These are phyloP conservation scores for human DNA, from an alignment of 2,113 vertebrate species.

Conservation along the genomic window DNA sequence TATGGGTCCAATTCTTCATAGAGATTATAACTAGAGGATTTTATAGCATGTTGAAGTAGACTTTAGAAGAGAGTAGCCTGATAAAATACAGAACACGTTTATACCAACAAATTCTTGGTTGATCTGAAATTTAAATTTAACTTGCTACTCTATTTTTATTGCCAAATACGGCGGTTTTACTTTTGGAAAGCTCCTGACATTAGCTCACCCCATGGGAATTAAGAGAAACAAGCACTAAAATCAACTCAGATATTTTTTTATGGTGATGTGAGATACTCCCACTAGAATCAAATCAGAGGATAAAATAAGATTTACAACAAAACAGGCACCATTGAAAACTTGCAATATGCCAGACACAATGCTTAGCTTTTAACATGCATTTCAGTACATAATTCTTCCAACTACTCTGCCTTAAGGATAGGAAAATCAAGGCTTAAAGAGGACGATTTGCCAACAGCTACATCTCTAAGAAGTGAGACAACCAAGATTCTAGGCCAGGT, in stretches of 20 bases:
- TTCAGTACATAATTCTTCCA: constrained; percentile 36
- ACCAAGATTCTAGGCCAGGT: not conserved
- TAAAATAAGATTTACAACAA: constrained; percentile 45
- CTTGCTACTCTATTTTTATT: not conserved
- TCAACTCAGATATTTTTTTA: not conserved
- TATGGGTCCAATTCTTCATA: not conserved
- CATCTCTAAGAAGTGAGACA: not conserved
- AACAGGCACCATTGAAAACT: not conserved
- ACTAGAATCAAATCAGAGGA: not conserved
- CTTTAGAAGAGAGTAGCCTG: not conserved
- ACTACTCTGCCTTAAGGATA: not conserved
- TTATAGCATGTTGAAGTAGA: not conserved
- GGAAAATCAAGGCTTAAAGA: not conserved
- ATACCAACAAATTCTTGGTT: not conserved
- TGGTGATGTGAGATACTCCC: not conserved
- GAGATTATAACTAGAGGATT: not conserved
- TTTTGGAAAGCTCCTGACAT: not conserved
- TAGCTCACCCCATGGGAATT: not conserved
- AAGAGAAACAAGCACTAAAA: not conserved
- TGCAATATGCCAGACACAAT: not conserved
- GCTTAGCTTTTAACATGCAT: constrained; percentile 33
- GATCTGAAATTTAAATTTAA: constrained; percentile 31
- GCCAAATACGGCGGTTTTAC: not conserved
- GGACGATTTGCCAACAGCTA: not conserved
- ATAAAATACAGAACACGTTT: not conserved